Evolutionary conservation across 2,888 invertebrate species (phyloP).

Genomic region (Tineola bisselliella): DNA sequence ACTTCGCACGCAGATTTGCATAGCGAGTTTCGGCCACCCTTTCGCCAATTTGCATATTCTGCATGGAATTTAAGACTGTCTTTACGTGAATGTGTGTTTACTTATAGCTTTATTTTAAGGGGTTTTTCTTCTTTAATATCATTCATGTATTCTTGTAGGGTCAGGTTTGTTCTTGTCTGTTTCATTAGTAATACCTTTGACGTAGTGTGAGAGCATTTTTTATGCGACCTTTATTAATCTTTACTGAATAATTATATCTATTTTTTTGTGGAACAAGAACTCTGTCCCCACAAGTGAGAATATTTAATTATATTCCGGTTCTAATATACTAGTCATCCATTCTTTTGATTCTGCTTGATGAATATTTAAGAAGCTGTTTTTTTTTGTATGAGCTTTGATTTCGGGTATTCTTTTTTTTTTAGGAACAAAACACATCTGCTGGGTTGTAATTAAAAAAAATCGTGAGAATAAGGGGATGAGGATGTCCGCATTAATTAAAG

Average conservation of each 20-base stretch:
- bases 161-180: constrained; percentile 55
- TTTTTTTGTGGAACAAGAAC: constrained; percentile 43
- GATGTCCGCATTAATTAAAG: constrained; percentile 45
- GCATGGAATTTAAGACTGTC: constrained; percentile 46
- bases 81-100: constrained; percentile 45
- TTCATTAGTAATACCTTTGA: constrained; percentile 52
- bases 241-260: constrained; percentile 51
- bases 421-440: constrained; percentile 52
- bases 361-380: constrained; percentile 39
- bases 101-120: constrained; percentile 58
- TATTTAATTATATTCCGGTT: constrained; percentile 63
- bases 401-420: constrained; percentile 38
- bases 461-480: constrained; percentile 55
- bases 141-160: constrained; percentile 47
- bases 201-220: constrained; percentile 44
- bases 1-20: constrained; percentile 66
- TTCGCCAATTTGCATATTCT: constrained; percentile 27
- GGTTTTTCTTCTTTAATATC: constrained; percentile 46
- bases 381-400: constrained; percentile 39
- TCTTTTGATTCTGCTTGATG: constrained; percentile 41
- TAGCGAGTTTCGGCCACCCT: constrained; percentile 54
- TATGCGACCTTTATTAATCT: constrained; percentile 22
- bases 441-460: constrained; percentile 54
- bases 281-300: constrained; percentile 51
- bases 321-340: constrained; percentile 55